phyloP scores from a whole-genome alignment of 1,140 invertebrate genomes.

The Odontomachus brunneus region DNA sequence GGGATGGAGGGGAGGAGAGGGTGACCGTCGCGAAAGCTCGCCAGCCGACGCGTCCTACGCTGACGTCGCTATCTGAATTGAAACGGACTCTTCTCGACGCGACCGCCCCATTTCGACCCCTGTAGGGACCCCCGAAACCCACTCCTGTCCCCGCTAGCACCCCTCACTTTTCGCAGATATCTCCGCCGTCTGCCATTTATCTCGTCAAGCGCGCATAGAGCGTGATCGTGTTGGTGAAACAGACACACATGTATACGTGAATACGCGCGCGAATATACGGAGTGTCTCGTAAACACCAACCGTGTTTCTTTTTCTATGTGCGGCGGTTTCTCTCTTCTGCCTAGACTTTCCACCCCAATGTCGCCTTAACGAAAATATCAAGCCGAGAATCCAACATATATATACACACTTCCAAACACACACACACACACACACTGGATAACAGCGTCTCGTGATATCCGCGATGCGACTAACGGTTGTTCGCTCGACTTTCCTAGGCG shows the following conservation, averaged over 20 bases:
- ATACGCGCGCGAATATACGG: not conserved
- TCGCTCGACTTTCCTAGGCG: not conserved
- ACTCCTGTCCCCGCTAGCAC: not conserved
- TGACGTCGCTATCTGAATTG: slow-evolving; percentile 62
- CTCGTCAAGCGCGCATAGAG: slow-evolving; percentile 38
- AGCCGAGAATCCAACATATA: too few relatives aligned
- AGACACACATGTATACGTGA: not conserved
- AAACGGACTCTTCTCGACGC: slow-evolving; percentile 57
- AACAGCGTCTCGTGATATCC: not conserved
- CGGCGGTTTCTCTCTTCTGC: not conserved
- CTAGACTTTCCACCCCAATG: slow-evolving; percentile 9
- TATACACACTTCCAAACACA: too few relatives aligned
- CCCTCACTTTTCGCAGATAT: slow-evolving; percentile 49
- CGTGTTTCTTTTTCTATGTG: not conserved
- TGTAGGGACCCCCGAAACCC: not conserved
- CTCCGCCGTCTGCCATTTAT: slow-evolving; percentile 57
- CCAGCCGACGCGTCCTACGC: slow-evolving; percentile 46
- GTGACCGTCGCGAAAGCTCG: slow-evolving; percentile 22
- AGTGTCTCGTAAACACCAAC: not conserved
- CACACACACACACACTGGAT: not conserved
- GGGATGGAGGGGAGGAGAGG: too few relatives aligned
- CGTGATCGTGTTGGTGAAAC: slow-evolving; percentile 5
- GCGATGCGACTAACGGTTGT: not conserved
- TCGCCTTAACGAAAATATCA: not conserved
- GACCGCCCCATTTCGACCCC: slow-evolving; percentile 14